These are phyloP conservation scores for Rhagium mordax DNA, from an alignment of 2,888 invertebrate genomes.

Conservation along the genomic window DNA sequence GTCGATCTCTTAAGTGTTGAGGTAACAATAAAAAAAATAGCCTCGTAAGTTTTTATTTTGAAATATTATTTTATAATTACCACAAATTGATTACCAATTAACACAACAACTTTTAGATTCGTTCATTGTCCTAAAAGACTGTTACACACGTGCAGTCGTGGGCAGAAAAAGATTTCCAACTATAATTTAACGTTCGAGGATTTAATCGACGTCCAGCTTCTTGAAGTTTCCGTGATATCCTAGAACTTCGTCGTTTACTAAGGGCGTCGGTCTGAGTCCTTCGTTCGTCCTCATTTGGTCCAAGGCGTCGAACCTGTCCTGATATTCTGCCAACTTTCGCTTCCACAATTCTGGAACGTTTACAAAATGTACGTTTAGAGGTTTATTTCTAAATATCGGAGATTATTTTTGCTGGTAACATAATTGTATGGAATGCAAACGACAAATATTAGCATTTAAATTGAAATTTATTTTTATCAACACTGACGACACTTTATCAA, in stretches of 20 bases:
- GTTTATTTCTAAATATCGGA: neutral
- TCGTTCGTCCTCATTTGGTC: constrained; percentile 48
- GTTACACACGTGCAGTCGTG: too few relatives aligned
- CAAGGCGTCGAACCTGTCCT: constrained; percentile 50
- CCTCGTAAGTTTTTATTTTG: too few relatives aligned
- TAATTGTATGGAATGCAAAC: neutral
- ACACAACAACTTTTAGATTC: too few relatives aligned
- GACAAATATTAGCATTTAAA: constrained; percentile 11
- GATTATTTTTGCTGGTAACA: neutral
- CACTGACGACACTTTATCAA: neutral
- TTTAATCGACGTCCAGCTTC: constrained; percentile 53
- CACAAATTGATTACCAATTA: too few relatives aligned
- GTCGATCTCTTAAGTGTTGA: too few relatives aligned
- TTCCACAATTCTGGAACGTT: constrained; percentile 52
- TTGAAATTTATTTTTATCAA: constrained; percentile 11
- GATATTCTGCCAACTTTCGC: constrained; percentile 47
- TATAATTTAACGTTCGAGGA: too few relatives aligned
- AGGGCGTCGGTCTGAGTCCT: constrained; percentile 44
- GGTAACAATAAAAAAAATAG: too few relatives aligned
- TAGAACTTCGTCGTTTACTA: constrained; percentile 52
- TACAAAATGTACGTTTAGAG: neutral
- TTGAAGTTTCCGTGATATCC: constrained; percentile 58
- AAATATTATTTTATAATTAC: too few relatives aligned
- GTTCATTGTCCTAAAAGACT: too few relatives aligned
- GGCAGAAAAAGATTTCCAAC: too few relatives aligned